Percentiles rank a stretch among this genome's conserved stretches.
Conservation (phyloP, 2,113 vertebrate genomes). For the Verasper variegatus region DNA sequence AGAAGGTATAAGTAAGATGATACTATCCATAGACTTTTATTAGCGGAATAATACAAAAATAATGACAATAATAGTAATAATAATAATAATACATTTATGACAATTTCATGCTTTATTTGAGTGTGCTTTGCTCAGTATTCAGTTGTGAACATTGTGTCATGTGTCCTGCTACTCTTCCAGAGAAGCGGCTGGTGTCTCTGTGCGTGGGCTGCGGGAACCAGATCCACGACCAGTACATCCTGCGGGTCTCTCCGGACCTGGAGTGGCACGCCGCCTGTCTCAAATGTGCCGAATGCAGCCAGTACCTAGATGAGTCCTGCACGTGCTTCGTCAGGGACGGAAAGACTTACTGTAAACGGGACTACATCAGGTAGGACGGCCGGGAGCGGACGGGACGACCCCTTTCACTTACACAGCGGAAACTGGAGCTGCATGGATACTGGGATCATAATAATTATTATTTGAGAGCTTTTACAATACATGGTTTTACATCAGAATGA, state of each 20-base stretch:
- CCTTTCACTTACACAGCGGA: background rate
- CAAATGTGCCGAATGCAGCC: conserved; percentile 98
- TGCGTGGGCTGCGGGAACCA: conserved; percentile 99
- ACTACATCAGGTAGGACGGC: conserved; percentile 95
- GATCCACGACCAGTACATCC: conserved; percentile 99
- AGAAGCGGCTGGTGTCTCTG: conserved; percentile 97
- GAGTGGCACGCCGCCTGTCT: conserved; percentile 99
- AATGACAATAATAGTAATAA: conserved; percentile 10
- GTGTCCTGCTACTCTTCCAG: conserved; percentile 75
- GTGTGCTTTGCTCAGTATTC: background rate
- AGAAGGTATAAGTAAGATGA: background rate
- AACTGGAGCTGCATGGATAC: conserved; percentile 5
- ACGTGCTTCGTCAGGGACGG: conserved; percentile 99
- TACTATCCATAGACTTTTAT: background rate
- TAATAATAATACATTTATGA: background rate
- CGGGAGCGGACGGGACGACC: conserved; percentile 12
- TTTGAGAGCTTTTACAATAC: background rate
- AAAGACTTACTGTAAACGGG: conserved; percentile 99
- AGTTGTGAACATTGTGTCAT: conserved; percentile 4
- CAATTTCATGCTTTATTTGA: background rate
- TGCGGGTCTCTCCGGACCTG: conserved; percentile 98
- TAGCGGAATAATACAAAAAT: conserved; percentile 15
- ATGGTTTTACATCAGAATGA: background rate
- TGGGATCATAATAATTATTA: background rate
- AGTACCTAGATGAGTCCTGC: conserved; percentile 99